Evolutionary conservation across 2,888 invertebrate species (phyloP).

Genomic region (Notodonta dromedarius): DNA sequence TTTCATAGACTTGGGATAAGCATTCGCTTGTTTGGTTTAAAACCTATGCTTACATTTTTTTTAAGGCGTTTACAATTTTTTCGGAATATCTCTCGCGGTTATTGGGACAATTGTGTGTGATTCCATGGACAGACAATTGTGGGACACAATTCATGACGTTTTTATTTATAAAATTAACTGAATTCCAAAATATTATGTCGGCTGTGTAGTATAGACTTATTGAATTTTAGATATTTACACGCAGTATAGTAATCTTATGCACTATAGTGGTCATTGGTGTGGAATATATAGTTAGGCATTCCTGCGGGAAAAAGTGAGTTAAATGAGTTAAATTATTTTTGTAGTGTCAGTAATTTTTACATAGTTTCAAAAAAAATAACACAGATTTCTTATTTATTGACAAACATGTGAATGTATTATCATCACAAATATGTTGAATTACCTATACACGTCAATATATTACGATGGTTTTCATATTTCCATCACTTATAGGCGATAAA

Average conservation of each 20-base stretch:
- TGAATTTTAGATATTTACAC: conserved; percentile 6
- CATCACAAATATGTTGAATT: too few species aligned
- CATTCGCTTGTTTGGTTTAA: too few species aligned
- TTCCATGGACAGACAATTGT: neutral
- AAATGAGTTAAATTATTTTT: neutral
- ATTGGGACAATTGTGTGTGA: neutral
- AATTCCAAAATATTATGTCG: conserved; percentile 41
- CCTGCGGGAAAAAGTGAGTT: neutral
- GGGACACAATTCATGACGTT: neutral
- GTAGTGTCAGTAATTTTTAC: too few species aligned
- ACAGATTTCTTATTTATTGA: too few species aligned
- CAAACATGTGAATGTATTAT: too few species aligned
- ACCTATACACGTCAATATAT: too few species aligned
- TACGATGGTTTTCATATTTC: too few species aligned
- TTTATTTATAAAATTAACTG: conserved; percentile 11
- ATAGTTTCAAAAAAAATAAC: too few species aligned
- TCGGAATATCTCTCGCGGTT: neutral
- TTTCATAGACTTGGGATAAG: too few species aligned
- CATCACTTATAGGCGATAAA: too few species aligned
- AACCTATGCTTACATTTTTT: too few species aligned
- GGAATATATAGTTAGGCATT: neutral
- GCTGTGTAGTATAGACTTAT: conserved; percentile 45
- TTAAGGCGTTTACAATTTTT: too few species aligned
- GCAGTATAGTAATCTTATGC: neutral
- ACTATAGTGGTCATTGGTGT: neutral